Evolutionary conservation across 2,113 vertebrate species (phyloP).

Genomic region (Brienomyrus longianalis): DNA sequence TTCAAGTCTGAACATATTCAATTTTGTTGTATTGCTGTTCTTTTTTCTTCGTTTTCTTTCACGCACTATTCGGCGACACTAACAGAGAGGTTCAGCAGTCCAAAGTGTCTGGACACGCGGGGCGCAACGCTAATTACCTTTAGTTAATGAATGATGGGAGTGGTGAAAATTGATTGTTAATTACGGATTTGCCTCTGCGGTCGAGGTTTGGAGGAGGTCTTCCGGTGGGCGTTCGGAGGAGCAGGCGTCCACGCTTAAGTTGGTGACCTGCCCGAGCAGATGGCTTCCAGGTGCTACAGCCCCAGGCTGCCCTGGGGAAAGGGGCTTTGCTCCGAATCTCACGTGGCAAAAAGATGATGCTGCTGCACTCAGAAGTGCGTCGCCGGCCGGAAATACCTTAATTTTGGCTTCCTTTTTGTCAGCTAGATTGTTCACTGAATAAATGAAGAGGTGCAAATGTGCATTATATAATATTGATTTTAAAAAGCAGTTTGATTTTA

Average conservation of each 20-base stretch:
- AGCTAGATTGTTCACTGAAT: background rate
- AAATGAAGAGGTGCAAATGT: background rate
- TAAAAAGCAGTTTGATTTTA: background rate
- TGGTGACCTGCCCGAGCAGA: slow-evolving; percentile 14
- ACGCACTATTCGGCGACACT: no score
- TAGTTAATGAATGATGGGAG: slow-evolving; percentile 2
- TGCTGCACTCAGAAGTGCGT: background rate
- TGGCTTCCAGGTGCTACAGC: slow-evolving; percentile 13
- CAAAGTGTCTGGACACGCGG: background rate
- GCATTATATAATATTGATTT: background rate
- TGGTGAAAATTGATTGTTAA: slow-evolving; percentile 12
- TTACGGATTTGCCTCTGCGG: slow-evolving; percentile 10
- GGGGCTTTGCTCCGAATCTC: background rate
- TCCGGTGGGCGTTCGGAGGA: background rate
- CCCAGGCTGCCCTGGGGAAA: background rate
- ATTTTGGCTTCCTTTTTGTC: background rate
- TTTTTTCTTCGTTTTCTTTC: background rate
- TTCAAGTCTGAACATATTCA: background rate
- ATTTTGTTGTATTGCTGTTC: background rate
- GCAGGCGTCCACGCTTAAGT: background rate
- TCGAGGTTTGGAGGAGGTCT: background rate
- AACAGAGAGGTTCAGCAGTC: background rate
- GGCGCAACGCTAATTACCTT: slow-evolving; percentile 7
- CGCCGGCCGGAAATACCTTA: background rate
- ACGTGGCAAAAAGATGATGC: background rate